Evolutionary conservation across 2,888 invertebrate species (phyloP).

Genomic region (Anorthoa munda): DNA sequence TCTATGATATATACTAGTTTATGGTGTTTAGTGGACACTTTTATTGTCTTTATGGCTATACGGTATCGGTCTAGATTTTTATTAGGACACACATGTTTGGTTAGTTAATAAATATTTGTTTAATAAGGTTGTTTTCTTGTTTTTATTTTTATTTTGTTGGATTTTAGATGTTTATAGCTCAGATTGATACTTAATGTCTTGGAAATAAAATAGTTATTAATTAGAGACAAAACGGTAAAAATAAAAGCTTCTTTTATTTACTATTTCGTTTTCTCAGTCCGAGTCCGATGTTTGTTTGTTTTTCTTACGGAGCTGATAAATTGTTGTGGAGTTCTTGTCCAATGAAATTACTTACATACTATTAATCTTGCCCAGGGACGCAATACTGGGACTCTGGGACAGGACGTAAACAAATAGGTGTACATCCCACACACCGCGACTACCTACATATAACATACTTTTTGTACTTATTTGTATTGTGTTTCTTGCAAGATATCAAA

Average conservation of each 20-base stretch:
- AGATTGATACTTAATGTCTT: background rate
- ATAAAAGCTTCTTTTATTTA: background rate
- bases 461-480: background rate
- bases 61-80: constrained; percentile 18
- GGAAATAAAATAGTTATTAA: background rate
- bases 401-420: constrained; percentile 11
- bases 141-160: background rate
- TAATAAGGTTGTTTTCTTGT: background rate
- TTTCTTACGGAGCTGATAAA: constrained; percentile 19
- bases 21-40: constrained; percentile 14
- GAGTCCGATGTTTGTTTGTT: background rate
- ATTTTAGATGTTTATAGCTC: too few relatives aligned
- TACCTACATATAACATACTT: background rate
- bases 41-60: constrained; percentile 3
- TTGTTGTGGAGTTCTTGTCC: constrained; percentile 17
- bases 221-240: constrained; percentile 1
- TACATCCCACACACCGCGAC: background rate
- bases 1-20: constrained; percentile 21
- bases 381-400: background rate
- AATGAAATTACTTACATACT: constrained; percentile 28
- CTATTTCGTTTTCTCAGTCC: background rate
- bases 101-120: constrained; percentile 6
- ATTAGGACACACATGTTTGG: background rate
- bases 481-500: background rate
- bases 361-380: constrained; percentile 35